Conservation (phyloP, 2,797 vertebrate species). For the Nyctibius grandis region DNA sequence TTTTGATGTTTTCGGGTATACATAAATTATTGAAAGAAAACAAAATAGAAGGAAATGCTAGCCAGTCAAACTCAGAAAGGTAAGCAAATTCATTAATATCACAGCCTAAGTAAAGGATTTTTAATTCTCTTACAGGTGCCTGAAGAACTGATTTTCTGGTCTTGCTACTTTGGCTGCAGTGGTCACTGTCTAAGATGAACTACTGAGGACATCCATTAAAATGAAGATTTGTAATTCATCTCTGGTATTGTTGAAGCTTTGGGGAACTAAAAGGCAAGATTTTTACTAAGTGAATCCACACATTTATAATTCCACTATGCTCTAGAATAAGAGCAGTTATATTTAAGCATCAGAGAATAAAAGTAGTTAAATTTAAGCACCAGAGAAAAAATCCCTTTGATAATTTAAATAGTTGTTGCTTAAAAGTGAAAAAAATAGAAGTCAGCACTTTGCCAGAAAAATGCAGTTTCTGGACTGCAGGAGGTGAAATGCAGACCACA, state of each 20-base stretch:
- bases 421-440: background rate
- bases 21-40: background rate
- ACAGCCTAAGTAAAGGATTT: background rate
- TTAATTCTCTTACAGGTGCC: background rate
- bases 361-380: background rate
- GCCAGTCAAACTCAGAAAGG: background rate
- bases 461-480: background rate
- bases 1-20: background rate
- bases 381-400: background rate
- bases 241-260: background rate
- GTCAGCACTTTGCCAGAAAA: background rate
- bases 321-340: background rate
- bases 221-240: background rate
- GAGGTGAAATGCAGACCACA: background rate
- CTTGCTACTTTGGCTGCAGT: background rate
- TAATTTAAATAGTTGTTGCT: background rate
- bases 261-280: background rate
- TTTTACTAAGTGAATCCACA: background rate
- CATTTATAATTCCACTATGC: background rate
- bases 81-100: background rate
- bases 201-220: background rate
- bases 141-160: background rate
- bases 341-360: background rate
- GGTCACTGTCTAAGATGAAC: background rate
- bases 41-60: background rate